phyloP scores from a whole-genome alignment of 2,888 invertebrate genomes.

The Mactromeris polynyma region DNA sequence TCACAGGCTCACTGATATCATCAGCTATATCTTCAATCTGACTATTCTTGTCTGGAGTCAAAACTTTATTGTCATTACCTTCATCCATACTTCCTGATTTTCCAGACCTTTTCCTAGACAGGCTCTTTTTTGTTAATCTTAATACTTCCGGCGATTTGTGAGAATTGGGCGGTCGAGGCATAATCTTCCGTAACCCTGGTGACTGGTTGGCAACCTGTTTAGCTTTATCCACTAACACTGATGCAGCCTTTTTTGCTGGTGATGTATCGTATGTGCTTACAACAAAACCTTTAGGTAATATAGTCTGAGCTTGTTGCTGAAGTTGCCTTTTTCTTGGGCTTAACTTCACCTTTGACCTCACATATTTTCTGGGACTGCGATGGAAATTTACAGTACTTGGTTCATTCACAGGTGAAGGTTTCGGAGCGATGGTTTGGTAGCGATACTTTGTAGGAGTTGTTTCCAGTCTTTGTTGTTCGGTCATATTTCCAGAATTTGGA shows the following conservation, averaged over 20 bases:
- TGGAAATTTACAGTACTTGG: slow-evolving; percentile 20
- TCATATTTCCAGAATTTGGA: neutral
- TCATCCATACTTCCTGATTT: neutral
- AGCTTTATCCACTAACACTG: slow-evolving; percentile 73
- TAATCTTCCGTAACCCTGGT: slow-evolving; percentile 36
- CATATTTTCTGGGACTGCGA: slow-evolving; percentile 15
- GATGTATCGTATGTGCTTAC: slow-evolving; percentile 76
- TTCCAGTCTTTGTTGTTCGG: slow-evolving; percentile 52
- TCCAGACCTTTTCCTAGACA: neutral
- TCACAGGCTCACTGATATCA: slow-evolving; percentile 6
- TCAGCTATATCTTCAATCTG: neutral
- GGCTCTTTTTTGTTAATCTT: neutral
- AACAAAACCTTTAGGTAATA: slow-evolving; percentile 84
- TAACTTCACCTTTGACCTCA: slow-evolving; percentile 30
- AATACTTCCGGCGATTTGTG: neutral
- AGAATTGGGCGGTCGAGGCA: slow-evolving; percentile 32
- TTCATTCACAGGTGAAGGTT: slow-evolving; percentile 57
- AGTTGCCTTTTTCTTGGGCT: slow-evolving; percentile 68
- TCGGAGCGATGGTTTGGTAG: slow-evolving; percentile 69
- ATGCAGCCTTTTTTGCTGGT: slow-evolving; percentile 84
- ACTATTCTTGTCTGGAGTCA: neutral
- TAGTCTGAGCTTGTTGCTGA: slow-evolving; percentile 81
- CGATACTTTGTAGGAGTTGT: slow-evolving; percentile 74
- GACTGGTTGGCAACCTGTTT: slow-evolving; percentile 40
- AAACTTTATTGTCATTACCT: neutral